Percentiles rank a stretch among this genome's conserved stretches.
These are phyloP conservation scores for Muscicapa striata DNA, from an alignment of 2,797 vertebrate species.

Conservation along the genomic window DNA sequence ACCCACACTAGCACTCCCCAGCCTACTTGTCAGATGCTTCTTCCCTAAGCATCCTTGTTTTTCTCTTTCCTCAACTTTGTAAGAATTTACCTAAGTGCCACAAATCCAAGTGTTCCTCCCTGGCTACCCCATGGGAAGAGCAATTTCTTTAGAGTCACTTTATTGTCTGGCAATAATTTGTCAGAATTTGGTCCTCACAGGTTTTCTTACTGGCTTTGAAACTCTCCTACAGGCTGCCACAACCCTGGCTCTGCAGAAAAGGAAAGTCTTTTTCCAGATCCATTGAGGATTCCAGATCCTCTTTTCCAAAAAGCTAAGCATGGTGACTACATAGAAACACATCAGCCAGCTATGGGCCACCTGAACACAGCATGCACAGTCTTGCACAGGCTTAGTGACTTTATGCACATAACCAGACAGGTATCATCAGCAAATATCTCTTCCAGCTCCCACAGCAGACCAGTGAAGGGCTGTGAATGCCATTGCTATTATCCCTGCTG, in stretches of 20 bases:
- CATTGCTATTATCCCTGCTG: not conserved
- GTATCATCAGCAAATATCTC: not conserved
- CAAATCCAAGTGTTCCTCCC: not conserved
- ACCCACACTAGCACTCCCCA: not conserved
- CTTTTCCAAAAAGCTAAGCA: not conserved
- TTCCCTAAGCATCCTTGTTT: not conserved
- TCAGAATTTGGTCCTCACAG: not conserved
- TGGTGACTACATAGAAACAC: not conserved
- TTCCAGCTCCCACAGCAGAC: not conserved
- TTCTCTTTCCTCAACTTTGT: not conserved
- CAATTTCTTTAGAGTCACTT: not conserved
- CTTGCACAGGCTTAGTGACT: not conserved
- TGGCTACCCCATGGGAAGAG: not conserved
- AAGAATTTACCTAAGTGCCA: not conserved
- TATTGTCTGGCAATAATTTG: not conserved
- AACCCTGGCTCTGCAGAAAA: not conserved
- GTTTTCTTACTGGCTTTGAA: not conserved
- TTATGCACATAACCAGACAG: not conserved
- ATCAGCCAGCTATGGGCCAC: not conserved
- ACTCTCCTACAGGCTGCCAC: not conserved
- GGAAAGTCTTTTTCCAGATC: not conserved
- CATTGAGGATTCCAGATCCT: not conserved
- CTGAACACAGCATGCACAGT: not conserved
- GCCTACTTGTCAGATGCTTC: not conserved
- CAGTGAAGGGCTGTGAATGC: not conserved